Conservation (phyloP, 2,888 invertebrate species). For the Epirrhoe alternata region DNA sequence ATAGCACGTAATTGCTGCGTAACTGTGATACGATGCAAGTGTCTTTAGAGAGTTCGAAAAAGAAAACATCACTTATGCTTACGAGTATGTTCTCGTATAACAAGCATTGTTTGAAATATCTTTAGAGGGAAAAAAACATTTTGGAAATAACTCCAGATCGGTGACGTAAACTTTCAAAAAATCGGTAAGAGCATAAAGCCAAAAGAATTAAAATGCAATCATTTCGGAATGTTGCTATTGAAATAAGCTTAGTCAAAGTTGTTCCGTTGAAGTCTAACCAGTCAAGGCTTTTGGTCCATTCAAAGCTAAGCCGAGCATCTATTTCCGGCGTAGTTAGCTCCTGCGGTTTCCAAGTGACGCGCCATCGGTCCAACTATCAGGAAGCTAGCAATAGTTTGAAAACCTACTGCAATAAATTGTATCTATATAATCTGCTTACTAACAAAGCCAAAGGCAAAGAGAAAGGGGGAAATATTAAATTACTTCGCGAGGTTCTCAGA, state of each 20-base stretch:
- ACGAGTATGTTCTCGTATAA: too few relatives aligned
- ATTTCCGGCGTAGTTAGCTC: conserved; percentile 37
- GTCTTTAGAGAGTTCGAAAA: not conserved
- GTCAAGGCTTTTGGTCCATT: conserved; percentile 25
- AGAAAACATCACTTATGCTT: not conserved
- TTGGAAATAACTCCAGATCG: too few relatives aligned
- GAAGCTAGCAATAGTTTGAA: conserved; percentile 28
- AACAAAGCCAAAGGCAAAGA: conserved; percentile 41
- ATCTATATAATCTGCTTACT: conserved; percentile 19
- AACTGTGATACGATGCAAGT: conserved; percentile 2
- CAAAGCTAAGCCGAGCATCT: conserved; percentile 34
- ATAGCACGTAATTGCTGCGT: conserved; percentile 19
- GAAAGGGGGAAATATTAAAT: conserved; percentile 57
- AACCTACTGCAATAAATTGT: conserved; percentile 8
- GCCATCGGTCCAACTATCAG: conserved; percentile 32
- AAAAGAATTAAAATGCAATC: not conserved
- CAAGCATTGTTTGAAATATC: too few relatives aligned
- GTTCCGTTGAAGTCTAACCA: conserved; percentile 25
- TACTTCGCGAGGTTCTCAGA: conserved; percentile 41
- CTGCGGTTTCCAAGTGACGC: conserved; percentile 35
- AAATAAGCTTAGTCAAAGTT: conserved; percentile 18
- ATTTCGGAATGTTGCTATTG: conserved; percentile 5
- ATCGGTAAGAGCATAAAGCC: not conserved
- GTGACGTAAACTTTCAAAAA: too few relatives aligned
- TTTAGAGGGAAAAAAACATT: too few relatives aligned